Base-by-base conservation (phyloP, 1,140 invertebrate genomes). In the Caenorhabditis briggsae region DNA sequence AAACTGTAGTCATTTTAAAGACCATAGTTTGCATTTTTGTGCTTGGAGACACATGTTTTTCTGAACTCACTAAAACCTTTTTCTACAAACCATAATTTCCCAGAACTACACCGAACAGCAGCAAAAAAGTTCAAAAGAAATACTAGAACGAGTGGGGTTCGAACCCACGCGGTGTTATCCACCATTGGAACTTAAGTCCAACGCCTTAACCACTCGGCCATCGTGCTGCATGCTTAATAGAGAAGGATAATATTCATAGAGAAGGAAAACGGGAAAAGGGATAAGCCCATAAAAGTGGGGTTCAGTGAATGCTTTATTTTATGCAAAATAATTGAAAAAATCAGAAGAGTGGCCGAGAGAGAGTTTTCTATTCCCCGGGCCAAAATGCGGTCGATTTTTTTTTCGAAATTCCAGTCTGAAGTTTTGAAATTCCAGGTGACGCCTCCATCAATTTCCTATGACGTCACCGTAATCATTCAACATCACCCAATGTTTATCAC, bases 181-280 rank as follows among this genome's bases (percentile, higher is more conserved):
- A 56, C 87, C 83, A 88, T 88, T 88, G 87, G 87, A 88, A 88
- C 87, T 88, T 88, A 88, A 88, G 88, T 88, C 88, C 88, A 88
- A 88, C 88, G 88, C 88, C 88, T 88, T 88, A 88, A 88, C 88
- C 88, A 88, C 88, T 88, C 83, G 87, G 86, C 89, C 89, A 86
- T 85, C 78, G 84, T 78, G 84, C 84, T 78, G 55, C 48, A 82
- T 20, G 33, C 33, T 33, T 33, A 1, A 33, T 48, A 43, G n/a
- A 82, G 14, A 8, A 16, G 41, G 74, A 5, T 6, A 82, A 82
- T 41, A 48, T 20, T 11, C 5, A 18, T 50, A 82, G 74, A 33
- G 74, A 18, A 55, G 41, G 12, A 74, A 74, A 48, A 8, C 20
- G 20, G 46, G n/a, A 48, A 11, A 23, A 41, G 65, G 20, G 33